These are phyloP conservation scores for Pteropus rufus DNA, from an alignment of 2,797 vertebrate species.

Conservation along the genomic window DNA sequence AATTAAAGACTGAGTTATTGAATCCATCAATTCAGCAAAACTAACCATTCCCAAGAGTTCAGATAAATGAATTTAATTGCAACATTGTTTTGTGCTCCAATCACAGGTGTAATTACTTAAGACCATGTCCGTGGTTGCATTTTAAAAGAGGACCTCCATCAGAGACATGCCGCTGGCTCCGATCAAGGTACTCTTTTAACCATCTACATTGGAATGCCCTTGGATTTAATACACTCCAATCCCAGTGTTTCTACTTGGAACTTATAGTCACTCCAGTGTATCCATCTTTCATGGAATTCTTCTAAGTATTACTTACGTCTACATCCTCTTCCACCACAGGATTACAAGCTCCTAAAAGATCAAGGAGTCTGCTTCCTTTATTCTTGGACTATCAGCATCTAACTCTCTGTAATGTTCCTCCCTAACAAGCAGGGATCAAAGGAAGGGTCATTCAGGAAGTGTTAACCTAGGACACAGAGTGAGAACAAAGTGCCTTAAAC, in stretches of 20 bases:
- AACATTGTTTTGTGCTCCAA: not conserved
- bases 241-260: not conserved
- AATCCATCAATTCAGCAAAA: constrained; percentile 1
- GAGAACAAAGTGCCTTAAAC: not conserved
- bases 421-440: not conserved
- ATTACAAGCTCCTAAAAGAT: not conserved
- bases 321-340: not conserved
- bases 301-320: not conserved
- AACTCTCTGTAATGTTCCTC: not conserved
- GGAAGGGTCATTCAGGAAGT: not conserved
- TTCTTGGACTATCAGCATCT: not conserved
- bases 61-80: not conserved
- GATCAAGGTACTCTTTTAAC: not conserved
- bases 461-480: not conserved
- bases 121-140: not conserved
- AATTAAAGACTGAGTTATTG: not conserved
- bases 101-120: not conserved
- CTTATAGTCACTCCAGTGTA: not conserved
- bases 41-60: not conserved
- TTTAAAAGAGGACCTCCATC: not conserved
- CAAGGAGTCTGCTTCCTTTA: not conserved
- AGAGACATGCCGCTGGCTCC: not conserved
- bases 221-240: not conserved
- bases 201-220: not conserved
- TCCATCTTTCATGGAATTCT: not conserved